Conservation (phyloP, 2,888 invertebrate genomes). For the Lithophane ornitopus region DNA sequence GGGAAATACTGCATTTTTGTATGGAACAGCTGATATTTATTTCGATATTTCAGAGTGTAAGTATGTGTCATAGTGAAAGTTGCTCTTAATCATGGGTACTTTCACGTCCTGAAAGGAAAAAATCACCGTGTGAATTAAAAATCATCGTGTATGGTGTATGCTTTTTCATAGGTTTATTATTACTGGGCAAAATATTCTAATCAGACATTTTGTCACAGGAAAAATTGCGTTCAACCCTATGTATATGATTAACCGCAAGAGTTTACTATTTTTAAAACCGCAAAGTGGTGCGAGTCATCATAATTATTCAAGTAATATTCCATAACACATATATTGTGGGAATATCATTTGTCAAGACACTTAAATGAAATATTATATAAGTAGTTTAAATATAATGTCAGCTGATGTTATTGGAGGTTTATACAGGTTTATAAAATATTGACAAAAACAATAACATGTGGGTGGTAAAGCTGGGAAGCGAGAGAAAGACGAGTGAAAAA, state of each 20-base stretch:
- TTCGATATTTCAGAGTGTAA: too few relatives aligned
- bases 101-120: too few relatives aligned
- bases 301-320: slow-evolving; percentile 10
- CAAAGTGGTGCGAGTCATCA: not conserved
- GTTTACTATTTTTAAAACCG: slow-evolving; percentile 6
- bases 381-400: not conserved
- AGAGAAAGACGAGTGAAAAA: too few relatives aligned
- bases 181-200: too few relatives aligned
- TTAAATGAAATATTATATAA: not conserved
- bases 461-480: not conserved
- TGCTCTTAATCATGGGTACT: too few relatives aligned
- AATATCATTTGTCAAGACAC: not conserved
- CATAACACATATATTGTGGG: slow-evolving; percentile 1
- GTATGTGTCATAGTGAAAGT: too few relatives aligned
- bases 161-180: too few relatives aligned
- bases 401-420: not conserved
- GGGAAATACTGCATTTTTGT: too few relatives aligned
- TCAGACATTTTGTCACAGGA: not conserved
- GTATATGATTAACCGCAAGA: not conserved
- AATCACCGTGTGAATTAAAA: too few relatives aligned
- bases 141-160: too few relatives aligned
- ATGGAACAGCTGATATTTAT: too few relatives aligned
- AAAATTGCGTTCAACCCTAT: slow-evolving; percentile 25
- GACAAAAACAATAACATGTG: not conserved
- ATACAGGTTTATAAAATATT: not conserved